A percentile compares a stretch with the other conserved stretches of the same genome.
Conservation (phyloP, 2,888 invertebrate genomes). For the Xestia ashworthii region DNA sequence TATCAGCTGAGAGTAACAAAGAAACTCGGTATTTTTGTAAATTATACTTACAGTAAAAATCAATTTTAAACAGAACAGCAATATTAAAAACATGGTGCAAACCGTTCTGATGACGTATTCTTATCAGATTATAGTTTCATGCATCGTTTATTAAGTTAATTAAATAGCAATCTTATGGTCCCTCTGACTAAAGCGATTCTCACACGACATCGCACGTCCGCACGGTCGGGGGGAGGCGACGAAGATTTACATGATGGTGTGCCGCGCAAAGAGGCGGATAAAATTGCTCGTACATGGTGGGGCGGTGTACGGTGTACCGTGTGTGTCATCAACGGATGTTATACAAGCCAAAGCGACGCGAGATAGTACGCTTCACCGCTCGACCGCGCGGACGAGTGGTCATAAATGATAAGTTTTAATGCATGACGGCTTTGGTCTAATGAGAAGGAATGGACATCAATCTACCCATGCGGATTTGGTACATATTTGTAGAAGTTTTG, state of each 20-base stretch:
- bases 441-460: too few relatives aligned
- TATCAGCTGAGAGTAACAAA: background rate
- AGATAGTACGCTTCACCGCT: background rate
- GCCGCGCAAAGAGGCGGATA: background rate
- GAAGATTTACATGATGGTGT: background rate
- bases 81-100: conserved; percentile 22
- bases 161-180: background rate
- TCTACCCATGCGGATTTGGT: too few relatives aligned
- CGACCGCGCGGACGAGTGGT: background rate
- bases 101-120: background rate
- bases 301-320: background rate
- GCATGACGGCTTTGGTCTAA: background rate
- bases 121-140: conserved; percentile 34
- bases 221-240: background rate
- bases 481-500: too few relatives aligned
- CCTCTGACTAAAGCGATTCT: background rate
- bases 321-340: background rate
- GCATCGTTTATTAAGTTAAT: conserved; percentile 19
- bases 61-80: conserved; percentile 6
- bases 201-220: background rate
- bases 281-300: background rate
- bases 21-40: background rate
- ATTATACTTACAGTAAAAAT: conserved; percentile 13
- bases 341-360: background rate
- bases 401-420: background rate